phyloP scores from a whole-genome alignment of 2,888 invertebrate species.

The Tupiocoris notatus region DNA sequence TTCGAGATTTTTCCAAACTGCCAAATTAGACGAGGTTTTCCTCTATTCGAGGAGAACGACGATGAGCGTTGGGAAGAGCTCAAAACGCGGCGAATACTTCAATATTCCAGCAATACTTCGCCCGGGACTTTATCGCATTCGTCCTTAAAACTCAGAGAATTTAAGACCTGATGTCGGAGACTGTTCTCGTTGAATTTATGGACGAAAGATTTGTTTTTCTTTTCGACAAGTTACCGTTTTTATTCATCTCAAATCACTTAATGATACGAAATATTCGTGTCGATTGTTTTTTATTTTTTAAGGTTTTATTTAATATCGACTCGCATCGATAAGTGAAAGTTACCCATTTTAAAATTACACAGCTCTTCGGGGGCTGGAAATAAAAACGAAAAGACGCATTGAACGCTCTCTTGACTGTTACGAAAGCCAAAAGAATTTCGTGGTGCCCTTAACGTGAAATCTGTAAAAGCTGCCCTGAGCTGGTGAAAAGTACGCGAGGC shows the following conservation, averaged over 20 bases:
- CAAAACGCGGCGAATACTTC: too few relatives aligned
- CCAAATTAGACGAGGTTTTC: neutral
- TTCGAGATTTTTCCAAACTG: neutral
- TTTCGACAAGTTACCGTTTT: conserved; percentile 30
- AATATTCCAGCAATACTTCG: conserved; percentile 14
- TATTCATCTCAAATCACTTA: conserved; percentile 18
- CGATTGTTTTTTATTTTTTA: conserved; percentile 11
- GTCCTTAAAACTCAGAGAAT: conserved; percentile 32
- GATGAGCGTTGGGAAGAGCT: conserved; percentile 15
- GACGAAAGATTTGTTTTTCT: neutral
- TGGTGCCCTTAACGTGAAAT: neutral
- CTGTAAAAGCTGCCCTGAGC: too few relatives aligned
- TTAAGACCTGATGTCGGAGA: conserved; percentile 27
- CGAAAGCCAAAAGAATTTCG: conserved; percentile 17
- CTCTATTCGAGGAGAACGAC: neutral
- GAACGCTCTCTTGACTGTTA: conserved; percentile 38
- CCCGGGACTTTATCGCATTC: conserved; percentile 8
- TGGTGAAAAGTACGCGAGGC: neutral
- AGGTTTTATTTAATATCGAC: conserved; percentile 15
- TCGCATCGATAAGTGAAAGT: neutral
- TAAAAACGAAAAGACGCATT: conserved; percentile 35
- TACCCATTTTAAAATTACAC: conserved; percentile 9
- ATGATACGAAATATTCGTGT: neutral
- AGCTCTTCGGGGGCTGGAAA: neutral
- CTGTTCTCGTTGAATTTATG: neutral